Conservation (phyloP, 2,113 vertebrate species). For the Phainopepla nitens region DNA sequence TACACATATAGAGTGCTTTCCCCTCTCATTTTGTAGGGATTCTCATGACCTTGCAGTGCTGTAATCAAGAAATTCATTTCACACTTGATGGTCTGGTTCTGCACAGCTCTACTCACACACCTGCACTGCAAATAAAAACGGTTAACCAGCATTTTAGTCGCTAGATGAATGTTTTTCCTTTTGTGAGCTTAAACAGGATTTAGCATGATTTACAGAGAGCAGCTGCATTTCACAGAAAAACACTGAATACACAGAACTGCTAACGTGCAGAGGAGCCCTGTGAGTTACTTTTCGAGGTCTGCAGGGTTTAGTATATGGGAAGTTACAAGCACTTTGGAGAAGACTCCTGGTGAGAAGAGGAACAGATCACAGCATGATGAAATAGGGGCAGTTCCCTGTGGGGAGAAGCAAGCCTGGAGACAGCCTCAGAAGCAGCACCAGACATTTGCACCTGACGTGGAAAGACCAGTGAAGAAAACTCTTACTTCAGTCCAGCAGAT, state of each 20-base stretch:
- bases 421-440: not conserved
- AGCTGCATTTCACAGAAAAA: not conserved
- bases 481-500: not conserved
- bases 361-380: not conserved
- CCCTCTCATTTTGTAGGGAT: not conserved
- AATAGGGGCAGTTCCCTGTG: not conserved
- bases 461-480: not conserved
- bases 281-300: not conserved
- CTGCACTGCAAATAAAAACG: not conserved
- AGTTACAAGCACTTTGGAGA: not conserved
- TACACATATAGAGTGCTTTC: not conserved
- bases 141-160: not conserved
- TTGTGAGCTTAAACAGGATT: not conserved
- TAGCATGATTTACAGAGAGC: not conserved
- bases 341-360: not conserved
- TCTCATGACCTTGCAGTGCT: not conserved
- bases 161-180: not conserved
- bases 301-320: not conserved
- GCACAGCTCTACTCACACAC: not conserved
- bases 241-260: not conserved
- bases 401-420: not conserved
- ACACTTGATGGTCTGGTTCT: not conserved
- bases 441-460: not conserved
- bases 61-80: not conserved
- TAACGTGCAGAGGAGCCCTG: not conserved